phyloP scores from a whole-genome alignment of 2,113 vertebrate genomes.

The Syrrhaptes paradoxus region DNA sequence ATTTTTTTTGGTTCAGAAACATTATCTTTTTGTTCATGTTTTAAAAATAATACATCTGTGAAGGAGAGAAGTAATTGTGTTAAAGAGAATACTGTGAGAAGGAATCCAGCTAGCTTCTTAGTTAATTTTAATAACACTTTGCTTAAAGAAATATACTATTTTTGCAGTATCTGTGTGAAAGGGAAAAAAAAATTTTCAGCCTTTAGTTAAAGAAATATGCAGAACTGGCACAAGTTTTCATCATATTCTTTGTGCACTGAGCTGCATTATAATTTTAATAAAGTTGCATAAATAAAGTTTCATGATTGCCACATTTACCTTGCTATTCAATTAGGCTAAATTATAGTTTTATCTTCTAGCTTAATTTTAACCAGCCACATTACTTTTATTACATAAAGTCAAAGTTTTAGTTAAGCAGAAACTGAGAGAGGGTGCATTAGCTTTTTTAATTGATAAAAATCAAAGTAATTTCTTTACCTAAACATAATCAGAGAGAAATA shows the following conservation, averaged over 20 bases:
- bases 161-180: not conserved
- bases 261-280: not conserved
- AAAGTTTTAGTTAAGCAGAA: not conserved
- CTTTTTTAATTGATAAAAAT: not conserved
- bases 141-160: not conserved
- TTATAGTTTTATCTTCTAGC: not conserved
- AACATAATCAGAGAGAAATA: not conserved
- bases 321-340: not conserved
- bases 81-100: not conserved
- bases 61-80: not conserved
- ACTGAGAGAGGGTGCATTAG: not conserved
- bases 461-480: not conserved
- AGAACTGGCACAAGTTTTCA: not conserved
- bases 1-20: not conserved
- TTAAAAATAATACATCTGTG: not conserved
- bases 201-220: not conserved
- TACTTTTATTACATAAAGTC: not conserved
- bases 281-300: not conserved
- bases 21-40: accelerated
- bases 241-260: not conserved
- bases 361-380: not conserved
- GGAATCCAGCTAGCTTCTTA: not conserved
- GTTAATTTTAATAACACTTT: not conserved
- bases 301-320: not conserved
- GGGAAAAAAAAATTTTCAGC: not conserved